Evolutionary conservation across 2,888 invertebrate species (phyloP).

Genomic region (Scrobipalpa costella): DNA sequence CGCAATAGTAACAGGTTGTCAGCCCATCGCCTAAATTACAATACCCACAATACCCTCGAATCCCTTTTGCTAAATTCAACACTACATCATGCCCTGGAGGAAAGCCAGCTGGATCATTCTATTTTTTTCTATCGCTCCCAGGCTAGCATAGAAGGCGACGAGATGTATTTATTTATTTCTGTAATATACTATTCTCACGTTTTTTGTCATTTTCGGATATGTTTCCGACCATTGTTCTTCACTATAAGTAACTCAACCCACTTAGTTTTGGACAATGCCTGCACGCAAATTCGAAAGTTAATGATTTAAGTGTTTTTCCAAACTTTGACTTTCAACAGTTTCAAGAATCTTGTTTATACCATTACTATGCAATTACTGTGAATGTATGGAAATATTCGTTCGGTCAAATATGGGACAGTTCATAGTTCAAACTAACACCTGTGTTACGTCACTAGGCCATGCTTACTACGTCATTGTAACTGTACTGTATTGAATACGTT

Average conservation of each 20-base stretch:
- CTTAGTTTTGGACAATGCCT: neutral
- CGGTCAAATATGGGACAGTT: neutral
- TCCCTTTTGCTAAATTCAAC: too few species aligned
- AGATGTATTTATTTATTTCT: neutral
- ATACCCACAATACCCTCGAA: too few species aligned
- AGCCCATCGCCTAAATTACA: too few species aligned
- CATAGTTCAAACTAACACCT: neutral
- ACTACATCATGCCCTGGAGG: too few species aligned
- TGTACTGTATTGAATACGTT: neutral
- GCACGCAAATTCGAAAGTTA: neutral
- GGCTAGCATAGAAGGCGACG: too few species aligned
- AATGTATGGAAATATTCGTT: neutral
- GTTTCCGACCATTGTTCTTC: neutral
- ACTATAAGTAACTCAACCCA: neutral
- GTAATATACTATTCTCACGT: neutral
- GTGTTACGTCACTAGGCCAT: slow-evolving; percentile 5
- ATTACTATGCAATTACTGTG: neutral
- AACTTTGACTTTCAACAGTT: neutral
- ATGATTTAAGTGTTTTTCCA: neutral
- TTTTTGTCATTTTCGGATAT: neutral
- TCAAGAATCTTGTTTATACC: neutral
- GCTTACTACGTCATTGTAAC: neutral
- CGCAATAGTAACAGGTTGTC: too few species aligned
- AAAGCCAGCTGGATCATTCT: too few species aligned
- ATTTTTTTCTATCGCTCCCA: too few species aligned